phyloP scores from a whole-genome alignment of 2,888 invertebrate species.

The Apamea anceps region DNA sequence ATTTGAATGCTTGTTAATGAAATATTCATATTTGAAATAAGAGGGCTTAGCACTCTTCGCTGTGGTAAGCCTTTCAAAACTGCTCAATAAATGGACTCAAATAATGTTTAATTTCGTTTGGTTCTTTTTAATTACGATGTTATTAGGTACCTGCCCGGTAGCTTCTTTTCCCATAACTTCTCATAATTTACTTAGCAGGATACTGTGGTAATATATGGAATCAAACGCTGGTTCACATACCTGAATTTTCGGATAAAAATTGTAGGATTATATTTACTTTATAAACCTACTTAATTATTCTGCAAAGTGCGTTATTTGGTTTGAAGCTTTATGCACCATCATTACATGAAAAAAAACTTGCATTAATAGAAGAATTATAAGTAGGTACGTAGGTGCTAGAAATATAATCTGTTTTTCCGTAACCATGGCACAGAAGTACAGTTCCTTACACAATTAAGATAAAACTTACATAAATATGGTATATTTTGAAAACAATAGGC shows the following conservation, averaged over 20 bases:
- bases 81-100: not conserved
- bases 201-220: no score
- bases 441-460: slow-evolving; percentile 56
- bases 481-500: slow-evolving; percentile 60
- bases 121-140: not conserved
- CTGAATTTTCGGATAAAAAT: not conserved
- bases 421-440: slow-evolving; percentile 39
- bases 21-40: not conserved
- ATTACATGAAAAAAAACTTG: not conserved
- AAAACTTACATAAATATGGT: slow-evolving; percentile 55
- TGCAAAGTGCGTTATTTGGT: not conserved
- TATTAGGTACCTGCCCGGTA: not conserved
- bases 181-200: not conserved
- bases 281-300: not conserved
- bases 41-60: not conserved
- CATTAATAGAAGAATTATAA: not conserved
- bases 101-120: not conserved
- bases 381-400: not conserved
- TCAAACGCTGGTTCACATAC: slow-evolving; percentile 14
- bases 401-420: slow-evolving; percentile 3
- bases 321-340: not conserved
- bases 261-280: not conserved
- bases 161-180: not conserved
- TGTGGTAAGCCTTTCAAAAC: not conserved
- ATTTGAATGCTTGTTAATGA: not conserved